A percentile compares a stretch with the other conserved stretches of the same genome.
These are phyloP conservation scores for Trigoniulus corallinus DNA, from an alignment of 1,140 invertebrate species.

Conservation along the genomic window DNA sequence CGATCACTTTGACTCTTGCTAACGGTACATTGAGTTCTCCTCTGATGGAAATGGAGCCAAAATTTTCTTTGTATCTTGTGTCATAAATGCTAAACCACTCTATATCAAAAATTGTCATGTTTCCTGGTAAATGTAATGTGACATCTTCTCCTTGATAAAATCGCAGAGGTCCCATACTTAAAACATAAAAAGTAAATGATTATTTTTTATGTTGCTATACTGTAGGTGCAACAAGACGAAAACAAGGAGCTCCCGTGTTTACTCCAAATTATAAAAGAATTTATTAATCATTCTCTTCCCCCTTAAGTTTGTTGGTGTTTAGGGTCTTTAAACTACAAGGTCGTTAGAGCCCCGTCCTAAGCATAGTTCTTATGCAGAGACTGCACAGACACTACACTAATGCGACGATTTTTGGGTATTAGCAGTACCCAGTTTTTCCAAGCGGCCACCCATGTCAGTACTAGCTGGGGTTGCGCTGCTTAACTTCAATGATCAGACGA, in stretches of 20 bases:
- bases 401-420: no score
- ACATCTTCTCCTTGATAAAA: constrained; percentile 56
- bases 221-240: no score
- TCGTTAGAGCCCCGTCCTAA: no score
- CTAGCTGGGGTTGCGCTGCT: no score
- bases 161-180: constrained; percentile 49
- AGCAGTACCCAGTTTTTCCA: no score
- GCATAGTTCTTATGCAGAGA: no score
- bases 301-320: no score
- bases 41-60: constrained; percentile 59
- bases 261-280: constrained; percentile 8
- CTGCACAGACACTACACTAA: no score
- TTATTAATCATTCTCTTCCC: constrained; percentile 6
- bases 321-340: no score
- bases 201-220: background rate
- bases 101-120: constrained; percentile 61
- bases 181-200: constrained; percentile 12
- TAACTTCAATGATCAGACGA: no score
- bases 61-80: constrained; percentile 46
- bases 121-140: constrained; percentile 57
- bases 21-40: constrained; percentile 71
- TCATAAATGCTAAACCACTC: constrained; percentile 74
- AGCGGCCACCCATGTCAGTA: no score
- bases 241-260: constrained; percentile 4
- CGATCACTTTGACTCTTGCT: constrained; percentile 44